Percentiles rank a stretch among this genome's conserved stretches.
Conservation (phyloP, 2,113 vertebrate species). For the Bostrychus sinensis region DNA sequence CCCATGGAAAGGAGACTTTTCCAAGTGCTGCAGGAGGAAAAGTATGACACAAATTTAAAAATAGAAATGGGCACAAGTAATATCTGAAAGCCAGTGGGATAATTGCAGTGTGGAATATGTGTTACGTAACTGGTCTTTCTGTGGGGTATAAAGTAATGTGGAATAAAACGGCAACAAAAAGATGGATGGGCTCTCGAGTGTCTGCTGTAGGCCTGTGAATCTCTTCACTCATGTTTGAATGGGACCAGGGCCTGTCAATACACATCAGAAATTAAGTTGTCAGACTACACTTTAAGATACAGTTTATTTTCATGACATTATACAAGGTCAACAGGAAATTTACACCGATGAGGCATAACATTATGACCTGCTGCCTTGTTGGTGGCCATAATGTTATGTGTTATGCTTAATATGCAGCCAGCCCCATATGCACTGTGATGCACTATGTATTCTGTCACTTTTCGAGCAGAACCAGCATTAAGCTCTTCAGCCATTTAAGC, state of each 20-base stretch:
- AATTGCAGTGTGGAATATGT: conserved; percentile 72
- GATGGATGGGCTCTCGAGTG: conserved; percentile 44
- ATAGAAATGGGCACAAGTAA: conserved; percentile 65
- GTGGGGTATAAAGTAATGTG: conserved; percentile 54
- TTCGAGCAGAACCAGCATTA: too few species aligned
- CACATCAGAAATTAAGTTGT: background rate
- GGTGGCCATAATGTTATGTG: too few species aligned
- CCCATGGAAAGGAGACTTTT: conserved; percentile 55
- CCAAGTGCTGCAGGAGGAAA: conserved; percentile 56
- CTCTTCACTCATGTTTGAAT: conserved; percentile 2
- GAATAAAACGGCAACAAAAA: conserved; percentile 60
- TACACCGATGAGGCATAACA: background rate
- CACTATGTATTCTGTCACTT: too few species aligned
- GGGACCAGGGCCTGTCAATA: background rate
- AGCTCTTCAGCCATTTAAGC: too few species aligned
- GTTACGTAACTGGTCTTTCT: conserved; percentile 63
- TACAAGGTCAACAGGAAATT: too few species aligned
- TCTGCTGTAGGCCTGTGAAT: conserved; percentile 17
- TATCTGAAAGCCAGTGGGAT: conserved; percentile 54
- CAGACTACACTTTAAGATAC: background rate
- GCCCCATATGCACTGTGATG: too few species aligned
- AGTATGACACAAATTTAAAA: conserved; percentile 57
- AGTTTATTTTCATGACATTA: background rate
- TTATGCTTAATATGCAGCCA: too few species aligned
- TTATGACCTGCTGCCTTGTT: background rate